Conservation (phyloP, 2,888 invertebrate genomes). For the Eulithis testata region DNA sequence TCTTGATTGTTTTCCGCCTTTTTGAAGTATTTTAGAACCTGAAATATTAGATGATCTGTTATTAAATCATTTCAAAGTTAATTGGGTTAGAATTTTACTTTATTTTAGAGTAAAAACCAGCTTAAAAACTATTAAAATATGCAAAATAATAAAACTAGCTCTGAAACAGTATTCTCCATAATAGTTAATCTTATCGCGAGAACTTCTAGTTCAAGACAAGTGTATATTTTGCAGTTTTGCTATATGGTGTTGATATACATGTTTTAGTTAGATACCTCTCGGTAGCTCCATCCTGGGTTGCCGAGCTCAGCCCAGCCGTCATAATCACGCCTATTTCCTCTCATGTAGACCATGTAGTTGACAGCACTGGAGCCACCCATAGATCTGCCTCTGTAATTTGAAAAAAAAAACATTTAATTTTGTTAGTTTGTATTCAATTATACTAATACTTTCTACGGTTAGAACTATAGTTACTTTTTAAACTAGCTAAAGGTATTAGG, state of each 20-base stretch:
- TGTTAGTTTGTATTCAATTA: not conserved
- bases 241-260: no score
- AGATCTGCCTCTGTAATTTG: conserved; percentile 81
- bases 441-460: not conserved
- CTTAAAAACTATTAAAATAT: no score
- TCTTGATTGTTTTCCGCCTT: conserved; percentile 87
- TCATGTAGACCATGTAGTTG: conserved; percentile 87
- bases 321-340: conserved; percentile 86
- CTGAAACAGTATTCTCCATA: no score
- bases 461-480: not conserved
- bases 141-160: no score
- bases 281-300: conserved; percentile 86
- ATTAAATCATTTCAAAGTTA: no score
- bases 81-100: no score
- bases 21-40: conserved; percentile 88
- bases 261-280: conserved; percentile 70
- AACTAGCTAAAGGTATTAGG: not conserved
- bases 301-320: conserved; percentile 87
- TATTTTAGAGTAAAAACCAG: no score
- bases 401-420: not conserved
- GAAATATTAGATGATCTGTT: conserved; percentile 41
- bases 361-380: conserved; percentile 88
- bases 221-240: no score
- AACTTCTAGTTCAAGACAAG: no score
- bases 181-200: no score